phyloP scores from a whole-genome alignment of 1,140 invertebrate species.

The Drosophila tropicalis region DNA sequence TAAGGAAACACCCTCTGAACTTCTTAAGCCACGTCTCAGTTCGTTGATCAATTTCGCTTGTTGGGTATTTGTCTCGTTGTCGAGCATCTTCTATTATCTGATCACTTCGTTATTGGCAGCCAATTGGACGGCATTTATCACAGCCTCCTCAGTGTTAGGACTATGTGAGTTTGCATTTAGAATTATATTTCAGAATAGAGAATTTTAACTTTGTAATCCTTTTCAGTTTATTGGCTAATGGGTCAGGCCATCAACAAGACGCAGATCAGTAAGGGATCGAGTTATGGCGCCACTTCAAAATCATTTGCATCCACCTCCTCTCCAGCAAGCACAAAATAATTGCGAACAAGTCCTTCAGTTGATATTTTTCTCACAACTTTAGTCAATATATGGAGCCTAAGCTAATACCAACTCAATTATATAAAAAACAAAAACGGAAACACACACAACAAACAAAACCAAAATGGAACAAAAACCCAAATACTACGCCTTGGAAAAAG shows the following conservation, averaged over 20 bases:
- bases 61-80: slow-evolving; percentile 89
- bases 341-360: slow-evolving; percentile 32
- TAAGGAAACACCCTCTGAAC: slow-evolving; percentile 85
- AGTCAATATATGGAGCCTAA: slow-evolving; percentile 58
- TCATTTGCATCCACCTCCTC: slow-evolving; percentile 21
- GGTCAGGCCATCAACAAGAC: slow-evolving; percentile 92
- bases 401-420: slow-evolving; percentile 60
- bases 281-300: slow-evolving; percentile 86
- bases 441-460: background rate
- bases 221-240: slow-evolving; percentile 90
- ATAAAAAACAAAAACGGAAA: slow-evolving; percentile 50
- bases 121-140: slow-evolving; percentile 88
- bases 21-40: slow-evolving; percentile 85
- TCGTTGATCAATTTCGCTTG: slow-evolving; percentile 88
- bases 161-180: slow-evolving; percentile 87
- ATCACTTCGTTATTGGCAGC: slow-evolving; percentile 88
- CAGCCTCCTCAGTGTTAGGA: slow-evolving; percentile 87
- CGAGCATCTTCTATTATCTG: slow-evolving; percentile 89
- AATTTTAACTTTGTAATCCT: slow-evolving; percentile 24
- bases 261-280: slow-evolving; percentile 91
- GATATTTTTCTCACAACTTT: slow-evolving; percentile 52
- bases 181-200: background rate
- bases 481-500: slow-evolving; percentile 9
- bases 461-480: background rate
- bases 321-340: slow-evolving; percentile 64